Evolutionary conservation across 2,888 invertebrate genomes (phyloP).

Genomic region (Pterostichus niger): DNA sequence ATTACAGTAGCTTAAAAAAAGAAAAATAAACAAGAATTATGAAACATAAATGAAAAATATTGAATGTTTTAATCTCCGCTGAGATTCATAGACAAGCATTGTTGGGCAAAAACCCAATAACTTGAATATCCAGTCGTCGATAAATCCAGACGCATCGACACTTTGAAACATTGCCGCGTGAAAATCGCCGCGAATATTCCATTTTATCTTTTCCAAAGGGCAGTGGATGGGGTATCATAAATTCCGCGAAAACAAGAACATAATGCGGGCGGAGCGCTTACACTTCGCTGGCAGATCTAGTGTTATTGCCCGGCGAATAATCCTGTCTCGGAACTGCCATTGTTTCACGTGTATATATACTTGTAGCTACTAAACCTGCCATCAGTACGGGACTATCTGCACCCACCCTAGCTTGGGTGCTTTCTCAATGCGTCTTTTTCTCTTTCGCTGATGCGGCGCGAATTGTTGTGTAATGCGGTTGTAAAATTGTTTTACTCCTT

Average conservation of each 20-base stretch:
- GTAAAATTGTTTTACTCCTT: slow-evolving; percentile 25
- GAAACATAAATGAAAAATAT: slow-evolving; percentile 52
- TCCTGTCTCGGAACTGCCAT: slow-evolving; percentile 61
- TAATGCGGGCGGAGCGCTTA: slow-evolving; percentile 58
- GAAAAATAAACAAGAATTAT: slow-evolving; percentile 2
- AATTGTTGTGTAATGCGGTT: background rate
- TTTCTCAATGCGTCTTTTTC: background rate
- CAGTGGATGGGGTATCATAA: slow-evolving; percentile 54
- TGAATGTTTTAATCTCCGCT: slow-evolving; percentile 13
- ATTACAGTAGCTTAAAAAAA: background rate
- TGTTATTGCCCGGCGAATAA: slow-evolving; percentile 65
- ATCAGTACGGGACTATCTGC: background rate
- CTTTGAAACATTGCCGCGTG: slow-evolving; percentile 59
- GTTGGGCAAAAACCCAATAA: slow-evolving; percentile 60
- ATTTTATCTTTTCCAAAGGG: slow-evolving; percentile 63
- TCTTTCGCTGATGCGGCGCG: background rate
- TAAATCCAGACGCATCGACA: slow-evolving; percentile 57
- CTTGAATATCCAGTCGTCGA: slow-evolving; percentile 51
- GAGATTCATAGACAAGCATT: slow-evolving; percentile 60
- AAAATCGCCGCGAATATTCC: slow-evolving; percentile 61
- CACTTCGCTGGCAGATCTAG: slow-evolving; percentile 58
- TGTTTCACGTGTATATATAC: slow-evolving; percentile 57
- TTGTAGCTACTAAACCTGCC: slow-evolving; percentile 53
- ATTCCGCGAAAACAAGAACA: slow-evolving; percentile 62
- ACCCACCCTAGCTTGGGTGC: no score